Evolutionary conservation across 30 jellyfish, hydroid and myxozoan species (phyloP), one percentile per base, ranked within the genome.

Genomic region (Aurelia coerulea): DNA sequence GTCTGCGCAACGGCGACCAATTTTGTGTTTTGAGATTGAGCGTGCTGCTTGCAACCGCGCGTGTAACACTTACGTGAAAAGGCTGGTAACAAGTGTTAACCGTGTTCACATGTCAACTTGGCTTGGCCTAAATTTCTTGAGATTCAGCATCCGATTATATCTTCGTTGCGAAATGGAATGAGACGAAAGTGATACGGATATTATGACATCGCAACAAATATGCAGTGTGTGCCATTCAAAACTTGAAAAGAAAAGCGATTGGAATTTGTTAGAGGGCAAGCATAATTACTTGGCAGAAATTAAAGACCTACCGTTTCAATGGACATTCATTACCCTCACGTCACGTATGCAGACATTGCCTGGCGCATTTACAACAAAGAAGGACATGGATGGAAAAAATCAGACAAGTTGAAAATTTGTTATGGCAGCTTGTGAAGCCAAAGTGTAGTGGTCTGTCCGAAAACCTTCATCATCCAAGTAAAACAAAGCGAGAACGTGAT

Each of bases 181-280:
- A 37, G 46, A 37, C 4, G 46, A 37, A 37, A 2, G 4, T 37
- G 46, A 37, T 37, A 37, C 46, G 4, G 46, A 2, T 37, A 37
- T 37, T 4, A 42, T 42, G 53, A 5, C 53, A 5, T 42, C 53
- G 10, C 53, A 42, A 42, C 53, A 60, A 60, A 60, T 60, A 60
- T 60, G 69, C 69, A 60, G 69, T 32, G 69, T 12, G 19, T 60
- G 69, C 5, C 69, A 60, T 60, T 60, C 69, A 60, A 60, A 60
- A 60, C 69, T 60, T 60, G 69, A 60, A 60, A 60, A 10, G 1
- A 60, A 5, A 60, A 60, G 32, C 69, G 69, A 67, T 32, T 67
- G 77, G 77, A 67, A 67, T 67, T 35, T 67, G 50, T 35, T 67
- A 35, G 77, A 67, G 51, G 77, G 77, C 35, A 67, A 67, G 51